Conservation (phyloP, 2,888 invertebrate species). For the Timema podura region DNA sequence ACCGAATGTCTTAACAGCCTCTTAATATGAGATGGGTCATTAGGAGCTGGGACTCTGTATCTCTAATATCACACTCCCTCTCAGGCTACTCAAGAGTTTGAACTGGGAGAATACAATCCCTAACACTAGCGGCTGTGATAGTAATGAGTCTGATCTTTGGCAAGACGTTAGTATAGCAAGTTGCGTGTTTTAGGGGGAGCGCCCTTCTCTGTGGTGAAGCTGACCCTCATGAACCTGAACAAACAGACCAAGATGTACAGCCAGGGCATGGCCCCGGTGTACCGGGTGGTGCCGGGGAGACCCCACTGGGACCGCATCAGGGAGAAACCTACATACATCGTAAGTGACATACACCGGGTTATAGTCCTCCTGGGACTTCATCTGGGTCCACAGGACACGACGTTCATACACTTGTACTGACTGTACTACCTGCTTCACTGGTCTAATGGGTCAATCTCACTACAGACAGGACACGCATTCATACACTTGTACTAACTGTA, state of each 20-base stretch:
- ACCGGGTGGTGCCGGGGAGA: conserved; percentile 67
- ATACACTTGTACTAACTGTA: no score
- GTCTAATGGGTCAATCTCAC: no score
- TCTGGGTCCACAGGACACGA: no score
- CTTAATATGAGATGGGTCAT: no score
- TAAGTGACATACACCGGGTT: conserved; percentile 43
- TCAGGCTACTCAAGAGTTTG: neutral
- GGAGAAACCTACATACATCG: conserved; percentile 72
- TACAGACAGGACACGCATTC: no score
- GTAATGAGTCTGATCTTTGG: no score
- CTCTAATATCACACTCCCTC: neutral
- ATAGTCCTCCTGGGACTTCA: no score
- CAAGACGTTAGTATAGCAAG: neutral
- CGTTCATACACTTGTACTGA: no score
- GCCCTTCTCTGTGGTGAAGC: conserved; percentile 59
- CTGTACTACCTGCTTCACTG: no score
- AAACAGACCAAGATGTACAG: conserved; percentile 86
- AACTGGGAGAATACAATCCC: no score
- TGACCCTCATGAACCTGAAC: conserved; percentile 84
- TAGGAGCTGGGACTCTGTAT: neutral
- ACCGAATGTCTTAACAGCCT: no score
- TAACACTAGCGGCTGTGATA: no score
- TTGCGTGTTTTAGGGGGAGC: conserved; percentile 43
- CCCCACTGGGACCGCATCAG: conserved; percentile 80
- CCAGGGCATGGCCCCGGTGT: conserved; percentile 86